phyloP scores from a whole-genome alignment of 2,797 vertebrate genomes.

The Scarus forsteni region DNA sequence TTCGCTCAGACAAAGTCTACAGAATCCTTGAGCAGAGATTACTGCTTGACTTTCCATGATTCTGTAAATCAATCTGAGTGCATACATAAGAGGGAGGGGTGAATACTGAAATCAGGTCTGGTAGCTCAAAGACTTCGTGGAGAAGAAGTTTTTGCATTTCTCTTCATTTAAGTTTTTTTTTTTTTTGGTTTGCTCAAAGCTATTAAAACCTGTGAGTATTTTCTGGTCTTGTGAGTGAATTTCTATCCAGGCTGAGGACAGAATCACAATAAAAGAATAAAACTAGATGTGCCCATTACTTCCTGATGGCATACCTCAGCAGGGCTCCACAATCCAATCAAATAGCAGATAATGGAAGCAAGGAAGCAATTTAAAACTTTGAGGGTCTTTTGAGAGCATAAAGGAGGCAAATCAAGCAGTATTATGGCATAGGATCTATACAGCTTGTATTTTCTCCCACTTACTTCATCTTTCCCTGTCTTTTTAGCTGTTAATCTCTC shows the following conservation, averaged over 20 bases:
- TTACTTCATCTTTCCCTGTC: slow-evolving; percentile 18
- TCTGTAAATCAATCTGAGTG: no score
- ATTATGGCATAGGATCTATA: slow-evolving; percentile 54
- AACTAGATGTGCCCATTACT: slow-evolving; percentile 60
- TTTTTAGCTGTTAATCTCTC: slow-evolving; percentile 19
- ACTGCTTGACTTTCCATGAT: no score
- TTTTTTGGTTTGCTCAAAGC: slow-evolving; percentile 18
- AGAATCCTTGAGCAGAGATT: no score
- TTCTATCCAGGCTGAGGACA: slow-evolving; percentile 24
- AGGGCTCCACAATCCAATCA: slow-evolving; percentile 77
- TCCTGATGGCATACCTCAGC: slow-evolving; percentile 67
- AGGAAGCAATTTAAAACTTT: slow-evolving; percentile 70
- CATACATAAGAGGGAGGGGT: no score
- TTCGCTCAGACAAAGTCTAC: no score
- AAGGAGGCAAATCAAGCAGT: slow-evolving; percentile 45
- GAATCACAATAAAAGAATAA: slow-evolving; percentile 59
- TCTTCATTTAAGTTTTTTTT: neutral
- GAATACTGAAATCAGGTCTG: no score
- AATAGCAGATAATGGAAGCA: slow-evolving; percentile 72
- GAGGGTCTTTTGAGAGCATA: slow-evolving; percentile 55
- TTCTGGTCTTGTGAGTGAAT: slow-evolving; percentile 24
- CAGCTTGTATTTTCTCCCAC: slow-evolving; percentile 17
- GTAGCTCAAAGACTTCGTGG: no score
- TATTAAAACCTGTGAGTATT: slow-evolving; percentile 45
- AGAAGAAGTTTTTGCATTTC: neutral